These are phyloP conservation scores for Poecile montanus DNA, from an alignment of 2,797 vertebrate species.

Conservation along the genomic window DNA sequence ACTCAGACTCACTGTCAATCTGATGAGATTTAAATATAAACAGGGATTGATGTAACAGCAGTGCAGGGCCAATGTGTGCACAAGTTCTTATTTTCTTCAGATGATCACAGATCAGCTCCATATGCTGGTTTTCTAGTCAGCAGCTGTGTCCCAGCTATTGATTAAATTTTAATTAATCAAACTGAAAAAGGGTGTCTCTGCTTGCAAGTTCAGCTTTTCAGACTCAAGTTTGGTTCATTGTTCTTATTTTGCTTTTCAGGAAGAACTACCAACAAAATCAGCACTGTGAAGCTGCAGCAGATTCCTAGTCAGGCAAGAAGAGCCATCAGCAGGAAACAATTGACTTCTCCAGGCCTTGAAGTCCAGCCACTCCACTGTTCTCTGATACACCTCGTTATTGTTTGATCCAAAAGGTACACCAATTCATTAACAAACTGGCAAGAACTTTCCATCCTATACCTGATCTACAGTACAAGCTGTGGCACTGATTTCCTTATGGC, in stretches of 20 bases:
- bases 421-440: neutral
- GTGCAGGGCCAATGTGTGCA: neutral
- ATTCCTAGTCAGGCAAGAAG: neutral
- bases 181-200: neutral
- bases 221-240: neutral
- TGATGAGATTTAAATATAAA: constrained; percentile 15
- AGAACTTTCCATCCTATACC: neutral
- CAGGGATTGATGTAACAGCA: neutral
- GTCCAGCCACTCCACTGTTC: neutral
- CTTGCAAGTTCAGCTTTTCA: constrained; percentile 5
- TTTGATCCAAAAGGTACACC: neutral
- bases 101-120: constrained; percentile 2
- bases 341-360: neutral
- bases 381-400: neutral
- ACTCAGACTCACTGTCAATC: neutral
- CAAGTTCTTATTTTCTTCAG: constrained; percentile 8
- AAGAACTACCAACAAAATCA: neutral
- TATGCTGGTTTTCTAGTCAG: constrained; percentile 29
- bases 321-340: neutral
- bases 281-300: neutral
- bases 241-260: neutral
- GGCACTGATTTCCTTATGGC: neutral
- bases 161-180: constrained; percentile 24
- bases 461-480: neutral
- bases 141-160: constrained; percentile 30